A percentile compares a stretch with the other conserved stretches of the same genome.
Conservation (phyloP, 2,113 vertebrate genomes). For the Orycteropus afer region DNA sequence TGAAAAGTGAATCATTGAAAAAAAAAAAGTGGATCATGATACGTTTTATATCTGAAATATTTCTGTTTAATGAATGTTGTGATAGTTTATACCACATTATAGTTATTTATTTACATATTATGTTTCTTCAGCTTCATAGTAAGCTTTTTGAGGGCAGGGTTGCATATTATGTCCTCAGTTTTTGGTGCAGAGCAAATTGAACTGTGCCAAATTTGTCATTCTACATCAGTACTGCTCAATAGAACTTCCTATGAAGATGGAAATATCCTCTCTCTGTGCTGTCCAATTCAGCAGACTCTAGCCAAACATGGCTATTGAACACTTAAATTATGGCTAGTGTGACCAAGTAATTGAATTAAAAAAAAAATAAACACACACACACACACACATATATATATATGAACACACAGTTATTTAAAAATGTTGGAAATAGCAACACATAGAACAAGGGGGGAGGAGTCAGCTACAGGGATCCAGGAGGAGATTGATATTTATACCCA, state of each 20-base stretch:
- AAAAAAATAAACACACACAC: too few species aligned
- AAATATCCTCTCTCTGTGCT: not conserved
- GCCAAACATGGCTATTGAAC: not conserved
- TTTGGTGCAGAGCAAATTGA: not conserved
- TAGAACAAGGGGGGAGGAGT: not conserved
- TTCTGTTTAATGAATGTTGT: not conserved
- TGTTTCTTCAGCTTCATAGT: not conserved
- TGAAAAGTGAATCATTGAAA: not conserved
- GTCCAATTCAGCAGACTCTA: not conserved
- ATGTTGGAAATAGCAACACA: not conserved
- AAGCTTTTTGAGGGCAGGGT: not conserved
- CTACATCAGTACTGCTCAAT: too few species aligned
- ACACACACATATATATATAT: too few species aligned
- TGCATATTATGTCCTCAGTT: not conserved
- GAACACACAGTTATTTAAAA: too few species aligned
- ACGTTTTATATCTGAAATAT: not conserved
- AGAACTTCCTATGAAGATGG: not conserved
- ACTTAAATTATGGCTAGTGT: not conserved
- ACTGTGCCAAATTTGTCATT: not conserved
- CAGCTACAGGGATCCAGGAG: too few species aligned
- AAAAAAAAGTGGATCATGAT: not conserved
- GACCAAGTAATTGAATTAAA: not conserved
- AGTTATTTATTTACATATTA: accelerated
- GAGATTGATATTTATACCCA: too few species aligned
- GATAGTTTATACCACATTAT: not conserved